A percentile compares a stretch with the other conserved stretches of the same genome.
phyloP scores from a whole-genome alignment of 2,113 vertebrate species.

The Vanacampus margaritifer region DNA sequence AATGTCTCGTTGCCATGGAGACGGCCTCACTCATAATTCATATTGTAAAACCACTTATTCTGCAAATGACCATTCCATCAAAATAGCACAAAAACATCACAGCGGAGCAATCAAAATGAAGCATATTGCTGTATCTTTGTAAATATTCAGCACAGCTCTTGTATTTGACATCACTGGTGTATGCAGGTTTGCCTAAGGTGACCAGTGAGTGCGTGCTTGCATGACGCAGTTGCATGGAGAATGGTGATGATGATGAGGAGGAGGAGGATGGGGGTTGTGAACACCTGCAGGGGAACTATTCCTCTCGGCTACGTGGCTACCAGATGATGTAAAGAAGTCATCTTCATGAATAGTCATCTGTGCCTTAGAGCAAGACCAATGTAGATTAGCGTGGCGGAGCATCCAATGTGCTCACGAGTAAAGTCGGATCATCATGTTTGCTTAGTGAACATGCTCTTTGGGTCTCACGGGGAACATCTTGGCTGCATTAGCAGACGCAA shows the following conservation, averaged over 20 bases:
- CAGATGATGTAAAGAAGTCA: conserved; percentile 38
- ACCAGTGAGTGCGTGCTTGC: conserved; percentile 1
- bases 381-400: conserved; percentile 52
- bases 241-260: conserved; percentile 7
- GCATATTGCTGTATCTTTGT: not conserved
- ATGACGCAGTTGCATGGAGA: not conserved
- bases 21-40: no score
- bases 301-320: conserved; percentile 9
- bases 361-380: conserved; percentile 51
- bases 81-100: not conserved
- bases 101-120: not conserved
- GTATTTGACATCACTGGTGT: not conserved
- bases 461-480: conserved; percentile 31
- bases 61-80: not conserved
- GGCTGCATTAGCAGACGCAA: conserved; percentile 39
- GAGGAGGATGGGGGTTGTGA: conserved; percentile 15
- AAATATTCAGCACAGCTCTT: not conserved
- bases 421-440: conserved; percentile 49
- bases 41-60: not conserved
- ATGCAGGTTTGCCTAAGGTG: not conserved
- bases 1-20: no score
- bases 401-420: conserved; percentile 49
- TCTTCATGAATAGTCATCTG: conserved; percentile 51
- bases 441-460: conserved; percentile 34
- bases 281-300: conserved; percentile 24